phyloP scores from a whole-genome alignment of 2,113 vertebrate genomes.

The Reinhardtius hippoglossoides region DNA sequence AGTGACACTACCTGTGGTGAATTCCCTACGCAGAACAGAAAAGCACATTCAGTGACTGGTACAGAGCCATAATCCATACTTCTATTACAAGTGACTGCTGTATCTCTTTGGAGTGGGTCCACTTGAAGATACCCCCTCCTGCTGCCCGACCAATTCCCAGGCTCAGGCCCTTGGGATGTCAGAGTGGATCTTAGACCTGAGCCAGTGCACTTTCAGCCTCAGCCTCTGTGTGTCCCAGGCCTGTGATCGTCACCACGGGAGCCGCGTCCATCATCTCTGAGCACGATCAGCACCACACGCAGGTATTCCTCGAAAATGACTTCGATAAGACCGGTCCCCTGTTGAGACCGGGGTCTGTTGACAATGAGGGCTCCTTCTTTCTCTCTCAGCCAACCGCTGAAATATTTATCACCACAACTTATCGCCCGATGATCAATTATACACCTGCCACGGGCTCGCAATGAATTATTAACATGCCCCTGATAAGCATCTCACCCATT shows the following conservation, averaged over 20 bases:
- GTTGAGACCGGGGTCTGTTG: constrained; percentile 41
- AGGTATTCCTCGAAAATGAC: constrained; percentile 65
- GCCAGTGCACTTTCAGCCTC: constrained; percentile 33
- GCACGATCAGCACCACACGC: constrained; percentile 49
- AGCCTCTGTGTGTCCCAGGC: constrained; percentile 44
- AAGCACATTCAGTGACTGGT: constrained; percentile 17
- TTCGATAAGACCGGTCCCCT: constrained; percentile 41
- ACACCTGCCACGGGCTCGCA: constrained; percentile 63
- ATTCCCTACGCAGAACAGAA: constrained; percentile 31
- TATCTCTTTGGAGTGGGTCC: constrained; percentile 25
- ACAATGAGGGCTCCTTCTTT: constrained; percentile 47
- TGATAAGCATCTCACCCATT: constrained; percentile 77
- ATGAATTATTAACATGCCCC: constrained; percentile 81
- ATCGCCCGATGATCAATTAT: constrained; percentile 81
- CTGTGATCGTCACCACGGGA: constrained; percentile 61
- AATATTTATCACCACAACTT: constrained; percentile 81
- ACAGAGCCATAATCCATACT: constrained; percentile 21
- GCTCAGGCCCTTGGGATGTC: constrained; percentile 38
- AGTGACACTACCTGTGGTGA: neutral
- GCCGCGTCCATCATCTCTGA: constrained; percentile 56
- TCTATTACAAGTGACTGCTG: constrained; percentile 6
- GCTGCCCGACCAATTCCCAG: constrained; percentile 30
- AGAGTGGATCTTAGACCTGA: constrained; percentile 48
- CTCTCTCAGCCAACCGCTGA: constrained; percentile 57
- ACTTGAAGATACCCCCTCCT: constrained; percentile 23